Evolutionary conservation across 1,140 invertebrate species (phyloP), one percentile per base, ranked within the genome.

Genomic region (Bombus breviceps): DNA sequence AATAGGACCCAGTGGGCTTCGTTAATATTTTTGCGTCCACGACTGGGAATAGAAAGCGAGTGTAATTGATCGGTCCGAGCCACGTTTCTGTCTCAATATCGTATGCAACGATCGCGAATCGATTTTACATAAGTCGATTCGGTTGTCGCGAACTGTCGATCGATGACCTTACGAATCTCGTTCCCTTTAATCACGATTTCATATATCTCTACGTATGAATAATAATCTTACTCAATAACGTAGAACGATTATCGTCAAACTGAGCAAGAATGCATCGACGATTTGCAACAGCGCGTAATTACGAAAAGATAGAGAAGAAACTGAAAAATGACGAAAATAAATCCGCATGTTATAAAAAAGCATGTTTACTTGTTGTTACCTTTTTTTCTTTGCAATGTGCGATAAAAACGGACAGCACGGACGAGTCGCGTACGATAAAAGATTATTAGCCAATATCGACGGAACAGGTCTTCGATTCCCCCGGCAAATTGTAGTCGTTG

Each of bases 401-500:
- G 43, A 83, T 83, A 77, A 83, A 83, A 77, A 47, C 39, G 37
- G n/a, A 8, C 53, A 53, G 15, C 43, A 22, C 18, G n/a, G 34
- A 34, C 47, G 47, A 57, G 15, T 28, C 53, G 12, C 9, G n/a
- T 12, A 34, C 81, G 81, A 77, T 83, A 83, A 83, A 83, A 83
- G 62, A 83, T 83, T 83, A 83, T 83, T 83, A 83, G 73, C 81
- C 73, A 83, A 68, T 76, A 76, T 83, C 73, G 62, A 62, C 10
- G 68, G 73, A 76, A 34, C 22, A n/a, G 72, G 34, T 37, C 34
- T 66, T 77, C 34, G 72, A 75, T 83, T 77, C 22, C 64, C 6
- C 2, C 15, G 39, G 81, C 2, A 66, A 68, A 76, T 41, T n/a
- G 59, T 34, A 41, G 13, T 41, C 41, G 32, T 66, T 47, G 59